These are phyloP conservation scores for Brachyistius frenatus DNA, from an alignment of 2,113 vertebrate genomes.

Conservation along the genomic window DNA sequence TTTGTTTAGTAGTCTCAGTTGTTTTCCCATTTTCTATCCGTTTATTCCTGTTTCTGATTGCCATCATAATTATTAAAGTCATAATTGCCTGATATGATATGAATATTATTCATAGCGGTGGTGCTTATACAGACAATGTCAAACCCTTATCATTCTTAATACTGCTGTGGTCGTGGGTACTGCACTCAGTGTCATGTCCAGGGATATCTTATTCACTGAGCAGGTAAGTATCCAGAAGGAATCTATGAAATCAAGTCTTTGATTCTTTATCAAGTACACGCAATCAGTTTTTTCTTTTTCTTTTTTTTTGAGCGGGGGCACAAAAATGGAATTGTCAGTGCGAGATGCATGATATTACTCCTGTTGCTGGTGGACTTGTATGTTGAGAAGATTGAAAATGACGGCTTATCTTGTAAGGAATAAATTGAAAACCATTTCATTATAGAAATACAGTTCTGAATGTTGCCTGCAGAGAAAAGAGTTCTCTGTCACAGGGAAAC, in stretches of 20 bases:
- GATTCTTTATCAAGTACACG: conserved; percentile 32
- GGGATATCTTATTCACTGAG: conserved; percentile 21
- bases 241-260: conserved; percentile 29
- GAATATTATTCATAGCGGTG: background rate
- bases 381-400: conserved; percentile 66
- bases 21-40: conserved; percentile 15
- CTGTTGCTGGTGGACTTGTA: conserved; percentile 39
- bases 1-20: conserved; percentile 10
- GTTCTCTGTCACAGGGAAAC: conserved; percentile 30
- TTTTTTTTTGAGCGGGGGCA: background rate
- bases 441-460: conserved; percentile 40
- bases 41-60: conserved; percentile 14
- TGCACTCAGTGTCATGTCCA: conserved; percentile 33
- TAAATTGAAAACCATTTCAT: conserved; percentile 71
- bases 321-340: conserved; percentile 39
- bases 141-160: conserved; percentile 46
- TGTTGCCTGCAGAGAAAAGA: conserved; percentile 54
- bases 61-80: conserved; percentile 18
- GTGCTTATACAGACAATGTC: conserved; percentile 36
- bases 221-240: conserved; percentile 16
- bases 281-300: conserved; percentile 33
- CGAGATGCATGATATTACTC: conserved; percentile 48
- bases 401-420: conserved; percentile 64
- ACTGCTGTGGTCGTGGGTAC: conserved; percentile 23
- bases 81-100: background rate